These are phyloP conservation scores for Myotis vivesi DNA, from an alignment of 2,797 vertebrate species.

Conservation along the genomic window DNA sequence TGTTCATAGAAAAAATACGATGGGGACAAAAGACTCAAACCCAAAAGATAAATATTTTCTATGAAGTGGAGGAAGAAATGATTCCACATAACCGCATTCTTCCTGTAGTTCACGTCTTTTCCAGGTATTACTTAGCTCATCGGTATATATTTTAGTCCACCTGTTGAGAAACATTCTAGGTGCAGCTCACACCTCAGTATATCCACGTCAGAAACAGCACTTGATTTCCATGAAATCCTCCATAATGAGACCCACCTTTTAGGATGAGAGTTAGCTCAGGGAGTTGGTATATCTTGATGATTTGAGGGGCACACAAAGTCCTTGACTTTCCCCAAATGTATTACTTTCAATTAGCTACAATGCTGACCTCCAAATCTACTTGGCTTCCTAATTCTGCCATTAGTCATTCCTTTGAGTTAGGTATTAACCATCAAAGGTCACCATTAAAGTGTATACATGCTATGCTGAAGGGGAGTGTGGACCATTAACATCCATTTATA, in stretches of 20 bases:
- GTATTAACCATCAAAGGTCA: conserved; percentile 69
- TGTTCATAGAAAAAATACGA: neutral
- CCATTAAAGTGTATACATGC: conserved; percentile 66
- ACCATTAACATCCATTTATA: conserved; percentile 75
- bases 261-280: neutral
- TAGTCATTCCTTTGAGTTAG: conserved; percentile 57
- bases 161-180: neutral
- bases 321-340: conserved; percentile 37
- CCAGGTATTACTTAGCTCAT: neutral
- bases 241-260: neutral
- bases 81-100: neutral
- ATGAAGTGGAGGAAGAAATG: neutral
- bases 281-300: conserved; percentile 14
- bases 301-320: conserved; percentile 26
- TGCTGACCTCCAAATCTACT: conserved; percentile 46
- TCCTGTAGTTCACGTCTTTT: neutral
- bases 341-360: conserved; percentile 49
- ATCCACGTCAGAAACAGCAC: neutral
- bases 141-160: neutral
- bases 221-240: neutral
- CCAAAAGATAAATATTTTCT: neutral
- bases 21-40: neutral
- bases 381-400: conserved; percentile 65
- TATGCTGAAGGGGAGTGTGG: conserved; percentile 29
- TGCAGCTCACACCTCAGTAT: neutral